Percentiles rank a stretch among this genome's conserved stretches.
phyloP scores from a whole-genome alignment of 2,888 invertebrate species.

The Elaeidobius kamerunicus region DNA sequence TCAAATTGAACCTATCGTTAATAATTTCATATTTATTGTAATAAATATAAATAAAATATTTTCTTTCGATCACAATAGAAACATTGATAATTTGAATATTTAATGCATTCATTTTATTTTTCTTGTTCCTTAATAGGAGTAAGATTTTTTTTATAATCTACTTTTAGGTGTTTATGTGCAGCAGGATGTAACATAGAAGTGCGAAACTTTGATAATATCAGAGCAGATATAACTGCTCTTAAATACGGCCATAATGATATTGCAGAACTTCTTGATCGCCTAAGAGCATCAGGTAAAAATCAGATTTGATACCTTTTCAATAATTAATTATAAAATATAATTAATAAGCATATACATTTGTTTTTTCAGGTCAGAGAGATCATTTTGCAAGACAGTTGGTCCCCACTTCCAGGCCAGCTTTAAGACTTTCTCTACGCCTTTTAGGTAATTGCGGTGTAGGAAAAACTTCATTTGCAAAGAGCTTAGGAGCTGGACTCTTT shows the following conservation, averaged over 20 bases:
- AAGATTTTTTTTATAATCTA: too few relatives aligned
- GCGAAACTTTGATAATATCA: slow-evolving; percentile 65
- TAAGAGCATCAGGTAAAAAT: slow-evolving; percentile 55
- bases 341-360: too few relatives aligned
- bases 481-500: slow-evolving; percentile 65
- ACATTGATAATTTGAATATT: too few relatives aligned
- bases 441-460: slow-evolving; percentile 70
- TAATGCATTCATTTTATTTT: too few relatives aligned
- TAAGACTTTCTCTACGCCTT: slow-evolving; percentile 61
- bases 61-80: too few relatives aligned
- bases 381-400: slow-evolving; percentile 57
- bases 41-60: too few relatives aligned
- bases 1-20: too few relatives aligned
- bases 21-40: too few relatives aligned
- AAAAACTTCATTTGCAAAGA: slow-evolving; percentile 66
- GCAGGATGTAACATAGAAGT: slow-evolving; percentile 68
- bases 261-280: slow-evolving; percentile 62
- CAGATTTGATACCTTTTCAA: too few relatives aligned
- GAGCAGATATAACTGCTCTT: slow-evolving; percentile 73
- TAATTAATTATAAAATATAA: too few relatives aligned
- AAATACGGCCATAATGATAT: slow-evolving; percentile 69
- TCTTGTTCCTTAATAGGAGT: too few relatives aligned
- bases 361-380: slow-evolving; percentile 44
- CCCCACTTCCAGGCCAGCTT: slow-evolving; percentile 55
- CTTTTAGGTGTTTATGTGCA: slow-evolving; percentile 61